These are phyloP conservation scores for Rhopilema esculentum DNA, from an alignment of 30 jellyfish, hydroid and myxozoan species.

Conservation along the genomic window DNA sequence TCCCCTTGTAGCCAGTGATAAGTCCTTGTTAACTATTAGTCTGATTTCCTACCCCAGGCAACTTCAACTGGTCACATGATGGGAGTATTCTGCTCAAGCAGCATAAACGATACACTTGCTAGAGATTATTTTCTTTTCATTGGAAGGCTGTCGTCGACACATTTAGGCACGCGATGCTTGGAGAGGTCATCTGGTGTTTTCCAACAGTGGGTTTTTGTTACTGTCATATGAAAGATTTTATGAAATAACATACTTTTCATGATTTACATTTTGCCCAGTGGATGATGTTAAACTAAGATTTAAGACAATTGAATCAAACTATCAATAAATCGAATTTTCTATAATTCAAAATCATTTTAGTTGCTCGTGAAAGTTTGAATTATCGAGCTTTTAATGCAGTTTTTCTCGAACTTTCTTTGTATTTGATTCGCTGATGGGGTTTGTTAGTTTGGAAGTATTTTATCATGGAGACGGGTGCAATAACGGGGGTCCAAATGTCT, in stretches of 20 bases:
- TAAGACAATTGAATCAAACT: no score
- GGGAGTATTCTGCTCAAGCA: conserved; percentile 82
- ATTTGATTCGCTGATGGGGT: no score
- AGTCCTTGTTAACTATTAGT: no score
- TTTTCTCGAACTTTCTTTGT: no score
- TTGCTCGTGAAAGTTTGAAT: no score
- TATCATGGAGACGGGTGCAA: no score
- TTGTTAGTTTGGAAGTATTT: no score
- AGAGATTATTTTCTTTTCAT: conserved; percentile 82
- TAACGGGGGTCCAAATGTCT: no score
- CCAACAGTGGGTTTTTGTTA: conserved; percentile 72
- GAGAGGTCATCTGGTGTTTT: conserved; percentile 87
- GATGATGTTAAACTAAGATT: not conserved
- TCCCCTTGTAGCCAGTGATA: no score
- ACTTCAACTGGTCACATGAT: conserved; percentile 83
- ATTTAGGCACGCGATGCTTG: conserved; percentile 77
- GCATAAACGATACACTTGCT: conserved; percentile 81
- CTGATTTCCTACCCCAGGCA: conserved; percentile 68
- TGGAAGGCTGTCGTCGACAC: conserved; percentile 89
- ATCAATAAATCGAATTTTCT: no score
- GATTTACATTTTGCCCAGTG: not conserved
- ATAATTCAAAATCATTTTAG: no score
- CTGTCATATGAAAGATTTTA: not conserved
- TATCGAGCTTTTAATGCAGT: no score
- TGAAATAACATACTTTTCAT: not conserved